Evolutionary conservation across 2,888 invertebrate genomes (phyloP).

Genomic region (Nematopogon swammerdamellus): DNA sequence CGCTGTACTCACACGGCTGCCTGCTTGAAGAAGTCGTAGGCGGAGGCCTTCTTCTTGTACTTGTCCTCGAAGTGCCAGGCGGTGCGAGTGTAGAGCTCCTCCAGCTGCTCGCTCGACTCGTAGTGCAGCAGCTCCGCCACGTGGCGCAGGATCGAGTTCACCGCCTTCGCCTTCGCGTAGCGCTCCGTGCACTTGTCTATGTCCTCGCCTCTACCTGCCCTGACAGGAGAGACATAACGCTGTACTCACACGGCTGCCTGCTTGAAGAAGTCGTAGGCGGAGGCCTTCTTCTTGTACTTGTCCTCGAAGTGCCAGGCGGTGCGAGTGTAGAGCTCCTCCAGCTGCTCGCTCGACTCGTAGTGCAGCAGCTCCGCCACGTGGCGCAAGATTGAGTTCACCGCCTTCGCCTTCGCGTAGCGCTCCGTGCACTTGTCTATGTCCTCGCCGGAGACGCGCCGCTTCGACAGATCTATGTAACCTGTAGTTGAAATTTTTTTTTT

Average conservation of each 20-base stretch:
- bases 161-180: conserved; percentile 97
- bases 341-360: conserved; percentile 86
- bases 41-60: conserved; percentile 91
- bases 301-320: conserved; percentile 99
- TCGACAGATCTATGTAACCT: conserved; percentile 99
- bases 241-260: conserved; percentile 87
- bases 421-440: conserved; percentile 99
- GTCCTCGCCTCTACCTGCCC: too few species aligned
- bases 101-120: conserved; percentile 87
- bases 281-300: conserved; percentile 93
- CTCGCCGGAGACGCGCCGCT: conserved; percentile 96
- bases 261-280: conserved; percentile 97
- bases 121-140: conserved; percentile 94
- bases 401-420: conserved; percentile 96
- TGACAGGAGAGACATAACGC: background rate
- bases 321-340: conserved; percentile 94
- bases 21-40: conserved; percentile 98
- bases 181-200: conserved; percentile 97
- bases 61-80: conserved; percentile 99
- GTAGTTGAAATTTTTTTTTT: conserved; percentile 46
- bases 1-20: conserved; percentile 78
- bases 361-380: conserved; percentile 95
- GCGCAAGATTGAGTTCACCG: conserved; percentile 95
- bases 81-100: conserved; percentile 94
- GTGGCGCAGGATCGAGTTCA: conserved; percentile 95